phyloP scores from a whole-genome alignment of 2,888 invertebrate genomes.

The Hydropsyche betteni region DNA sequence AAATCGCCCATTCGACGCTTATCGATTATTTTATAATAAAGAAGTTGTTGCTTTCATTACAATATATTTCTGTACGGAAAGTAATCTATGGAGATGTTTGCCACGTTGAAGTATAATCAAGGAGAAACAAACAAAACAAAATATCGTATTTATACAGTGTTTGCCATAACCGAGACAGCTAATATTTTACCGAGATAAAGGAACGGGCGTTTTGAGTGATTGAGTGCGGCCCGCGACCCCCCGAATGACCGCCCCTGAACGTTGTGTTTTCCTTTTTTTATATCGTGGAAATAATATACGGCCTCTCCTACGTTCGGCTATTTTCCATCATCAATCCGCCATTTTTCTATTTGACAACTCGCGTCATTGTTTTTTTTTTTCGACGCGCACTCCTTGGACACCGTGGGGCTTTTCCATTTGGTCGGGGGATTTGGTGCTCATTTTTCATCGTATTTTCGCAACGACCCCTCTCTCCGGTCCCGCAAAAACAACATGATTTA shows the following conservation, averaged over 20 bases:
- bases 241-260: conserved; percentile 15
- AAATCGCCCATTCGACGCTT: too few relatives aligned
- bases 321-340: conserved; percentile 43
- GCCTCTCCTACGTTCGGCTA: conserved; percentile 26
- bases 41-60: too few relatives aligned
- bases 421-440: conserved; percentile 43
- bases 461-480: neutral
- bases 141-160: conserved; percentile 30
- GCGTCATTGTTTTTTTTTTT: conserved; percentile 33
- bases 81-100: neutral
- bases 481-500: conserved; percentile 41
- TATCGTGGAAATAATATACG: conserved; percentile 43
- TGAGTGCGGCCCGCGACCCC: conserved; percentile 41
- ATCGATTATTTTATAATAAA: too few relatives aligned
- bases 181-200: conserved; percentile 42
- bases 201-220: conserved; percentile 39
- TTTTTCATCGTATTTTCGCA: conserved; percentile 42
- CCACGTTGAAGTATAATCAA: conserved; percentile 19
- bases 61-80: too few relatives aligned
- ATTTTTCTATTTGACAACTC: conserved; percentile 41
- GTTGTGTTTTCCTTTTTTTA: conserved; percentile 13
- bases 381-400: conserved; percentile 9
- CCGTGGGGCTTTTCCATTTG: conserved; percentile 29
- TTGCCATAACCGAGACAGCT: conserved; percentile 34
- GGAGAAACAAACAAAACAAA: conserved; percentile 26